Evolutionary conservation across 1,140 invertebrate genomes (phyloP), one percentile per base, ranked within the genome.

Genomic region (Chrysopa pallens): DNA sequence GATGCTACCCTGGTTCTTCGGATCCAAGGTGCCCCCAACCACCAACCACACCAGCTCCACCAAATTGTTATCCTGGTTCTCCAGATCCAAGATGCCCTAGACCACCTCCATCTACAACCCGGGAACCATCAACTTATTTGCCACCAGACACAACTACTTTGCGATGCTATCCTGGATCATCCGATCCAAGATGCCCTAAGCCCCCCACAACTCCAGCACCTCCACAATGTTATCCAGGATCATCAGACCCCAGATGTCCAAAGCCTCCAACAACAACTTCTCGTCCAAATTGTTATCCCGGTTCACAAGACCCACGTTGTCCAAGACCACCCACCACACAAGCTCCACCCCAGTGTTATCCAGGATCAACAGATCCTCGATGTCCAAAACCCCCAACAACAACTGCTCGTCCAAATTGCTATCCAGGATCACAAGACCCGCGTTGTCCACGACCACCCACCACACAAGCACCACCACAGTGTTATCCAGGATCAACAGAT

Each of bases 241-340:
- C 31, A 2, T 44, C 29, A 13, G 54, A 57, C 42, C 51, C 56
- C 4, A 29, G 52, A 31, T 52, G 53, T 44, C 51, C 45, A 38
- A 43, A 43, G 52, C 51, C 36, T 12, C 46, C 47, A 13, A 42
- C 41, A 7, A 39, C 50, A 40, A 35, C 44, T 35, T n/a, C 23
- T 14, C 14, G 39, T 43, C 42, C 44, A 29, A 47, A 45, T 8
- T 65, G 63, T 41, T 64, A 56, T 42, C 63, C 63, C n/a, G 64
- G 64, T 15, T 56, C 52, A 8, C 48, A 31, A 17, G 60, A 66
- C 46, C 52, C 59, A 8, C 49, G 61, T 38, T 64, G 56, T 43
- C 59, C 59, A 15, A 53, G 50, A 51, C 50, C 57, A 42, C 45
- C 43, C 15, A 50, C 58, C 49, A 46, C 50, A 40, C 44, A 43